Base-by-base conservation (phyloP, 2,113 vertebrate genomes). In the Lonchura striata region DNA sequence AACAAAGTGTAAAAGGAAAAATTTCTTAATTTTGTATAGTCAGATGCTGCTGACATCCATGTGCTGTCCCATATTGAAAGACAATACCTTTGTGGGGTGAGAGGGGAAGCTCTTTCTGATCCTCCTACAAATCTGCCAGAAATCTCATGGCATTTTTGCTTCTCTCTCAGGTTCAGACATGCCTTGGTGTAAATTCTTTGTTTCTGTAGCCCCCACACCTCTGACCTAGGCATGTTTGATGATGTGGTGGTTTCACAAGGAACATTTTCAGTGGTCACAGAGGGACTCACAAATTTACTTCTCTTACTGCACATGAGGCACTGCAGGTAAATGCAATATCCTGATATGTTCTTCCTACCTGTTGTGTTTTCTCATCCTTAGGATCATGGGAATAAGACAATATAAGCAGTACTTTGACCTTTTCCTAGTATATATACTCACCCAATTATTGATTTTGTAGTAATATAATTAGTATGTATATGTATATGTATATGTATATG, bases 41-140 rank as follows among this genome's bases (percentile, higher is more conserved):
- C 17, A 64, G 31, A 53, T 72, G 54, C 10, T 92, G 46, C 66
- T 80, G 59, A 53, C 23, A 82, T 52, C 25, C 35, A 22, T 6
- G 7, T 53, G 19, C 70, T 66, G 50, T 50, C 23, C 50, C 27
- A 33, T 7, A 66, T 35, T 23, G 46, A 57, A 64, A 63, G 10
- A 61, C 1, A 82, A 56, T 15, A 33, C 18, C 21, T 39, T 53
- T 28, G 1, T 0, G 2, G 6, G 12, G 1, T n/a, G 0, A 2
- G 7, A 10, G 4, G 10, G 2, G 2, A 19, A 7, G 11, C 75
- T 72, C 21, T 57, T 13, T 46, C 22, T 20, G 8, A 16, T 86
- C 11, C 27, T 77, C 7, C 71, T n/a, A 63, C 22, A 64, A 54
- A 47, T 19, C 56, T 84, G 8, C 37, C 49, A 81, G 27, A 84